Evolutionary conservation across 2,888 invertebrate genomes (phyloP).

Genomic region (Labia minor): DNA sequence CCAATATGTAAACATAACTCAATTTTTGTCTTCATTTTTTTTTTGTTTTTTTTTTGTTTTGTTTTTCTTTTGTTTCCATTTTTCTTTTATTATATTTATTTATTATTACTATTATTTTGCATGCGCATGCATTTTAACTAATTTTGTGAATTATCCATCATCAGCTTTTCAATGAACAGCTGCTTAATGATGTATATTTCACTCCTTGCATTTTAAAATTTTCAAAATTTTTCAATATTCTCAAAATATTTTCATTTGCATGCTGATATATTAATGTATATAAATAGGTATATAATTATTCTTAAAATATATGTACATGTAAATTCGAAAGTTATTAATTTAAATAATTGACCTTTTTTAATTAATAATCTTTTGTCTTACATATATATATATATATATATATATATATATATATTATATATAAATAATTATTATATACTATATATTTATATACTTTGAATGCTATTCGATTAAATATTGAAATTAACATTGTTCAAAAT

Average conservation of each 20-base stretch:
- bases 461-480: neutral
- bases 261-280: neutral
- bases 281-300: no score
- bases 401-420: neutral
- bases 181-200: neutral
- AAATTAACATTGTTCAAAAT: neutral
- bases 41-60: neutral
- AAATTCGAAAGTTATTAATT: neutral
- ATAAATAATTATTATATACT: no score
- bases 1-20: no score
- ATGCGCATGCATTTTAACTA: conserved; percentile 19
- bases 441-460: conserved; percentile 14
- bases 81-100: neutral
- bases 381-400: conserved; percentile 14
- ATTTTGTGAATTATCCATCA: neutral
- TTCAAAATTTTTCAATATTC: conserved; percentile 28
- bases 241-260: conserved; percentile 22
- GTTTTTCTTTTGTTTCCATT: neutral
- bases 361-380: neutral
- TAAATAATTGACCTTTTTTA: neutral
- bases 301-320: no score
- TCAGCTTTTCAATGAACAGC: neutral
- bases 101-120: conserved; percentile 18
- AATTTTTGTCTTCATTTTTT: no score
- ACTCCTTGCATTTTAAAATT: conserved; percentile 21